Percentiles rank a stretch among this genome's conserved stretches.
Conservation (phyloP, 2,797 vertebrate genomes). For the Arrhamphus sclerolepis region DNA sequence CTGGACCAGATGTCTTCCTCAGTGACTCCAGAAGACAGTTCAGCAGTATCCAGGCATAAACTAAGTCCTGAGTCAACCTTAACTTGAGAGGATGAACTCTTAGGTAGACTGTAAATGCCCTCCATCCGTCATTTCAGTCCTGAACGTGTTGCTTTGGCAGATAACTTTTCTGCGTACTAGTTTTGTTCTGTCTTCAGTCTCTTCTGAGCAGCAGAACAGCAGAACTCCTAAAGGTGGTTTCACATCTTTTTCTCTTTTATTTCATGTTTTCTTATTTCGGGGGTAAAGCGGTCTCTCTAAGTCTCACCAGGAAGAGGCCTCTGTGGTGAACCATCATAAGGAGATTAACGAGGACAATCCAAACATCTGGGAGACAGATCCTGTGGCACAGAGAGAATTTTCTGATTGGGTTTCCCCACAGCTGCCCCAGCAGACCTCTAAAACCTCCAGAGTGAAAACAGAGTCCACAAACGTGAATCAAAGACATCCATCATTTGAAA, state of each 20-base stretch:
- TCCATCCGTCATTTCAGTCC: conserved; percentile 14
- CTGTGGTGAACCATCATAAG: conserved; percentile 45
- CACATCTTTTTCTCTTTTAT: background rate
- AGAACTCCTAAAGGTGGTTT: conserved; percentile 10
- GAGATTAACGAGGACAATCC: conserved; percentile 46
- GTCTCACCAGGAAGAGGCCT: conserved; percentile 14
- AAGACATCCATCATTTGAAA: too few species aligned
- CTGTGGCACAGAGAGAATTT: background rate
- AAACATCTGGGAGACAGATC: conserved; percentile 57
- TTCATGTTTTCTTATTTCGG: conserved; percentile 13
- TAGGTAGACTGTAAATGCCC: background rate
- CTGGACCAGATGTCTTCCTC: too few species aligned
- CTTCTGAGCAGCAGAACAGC: conserved; percentile 23
- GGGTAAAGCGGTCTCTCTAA: conserved; percentile 34
- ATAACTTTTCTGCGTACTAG: conserved; percentile 3
- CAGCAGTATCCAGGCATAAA: too few species aligned
- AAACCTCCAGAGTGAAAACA: conserved; percentile 12
- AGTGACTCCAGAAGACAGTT: too few species aligned
- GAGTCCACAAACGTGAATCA: background rate
- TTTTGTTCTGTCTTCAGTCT: conserved; percentile 5
- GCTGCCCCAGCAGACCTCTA: conserved; percentile 25
- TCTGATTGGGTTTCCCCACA: conserved; percentile 53
- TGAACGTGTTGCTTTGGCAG: conserved; percentile 5
- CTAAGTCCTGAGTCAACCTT: too few species aligned
- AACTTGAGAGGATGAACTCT: too few species aligned